Evolutionary conservation across 2,113 vertebrate species (phyloP), one percentile per base, ranked within the genome.

Genomic region (Callipepla californica): DNA sequence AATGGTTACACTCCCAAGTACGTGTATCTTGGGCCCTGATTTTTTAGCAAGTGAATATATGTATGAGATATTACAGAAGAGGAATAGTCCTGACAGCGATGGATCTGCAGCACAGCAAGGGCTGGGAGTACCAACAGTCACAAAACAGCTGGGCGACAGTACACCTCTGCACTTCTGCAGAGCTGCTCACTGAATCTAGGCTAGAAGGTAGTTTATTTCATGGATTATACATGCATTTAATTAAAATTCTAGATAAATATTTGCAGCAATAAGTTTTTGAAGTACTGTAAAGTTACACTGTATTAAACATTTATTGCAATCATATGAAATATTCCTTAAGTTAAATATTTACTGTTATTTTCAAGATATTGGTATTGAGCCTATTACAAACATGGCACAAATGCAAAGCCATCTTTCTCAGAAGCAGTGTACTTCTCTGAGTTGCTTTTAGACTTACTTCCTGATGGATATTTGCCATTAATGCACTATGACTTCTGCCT

Each of bases 281-380:
- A 85, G 87, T 87, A 93, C 70, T 84, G 82, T 65, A 91, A 96
- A 95, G 93, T 94, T 96, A 86, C 87, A 84, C 18, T 84, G 76
- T 80, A 93, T 95, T 94, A 95, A 95, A 93, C 77, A 94, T 96
- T 95, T 93, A 96, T 94, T 92, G 85, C 69, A 73, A 45, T 38
- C 51, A 13, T 75, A 90, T 92, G 85, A 96, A 95, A 91, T 91
- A 91, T 80, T 83, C 79, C 80, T 87, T 23, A 36, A 23, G 76
- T 95, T 95, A 94, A 96, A 96, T 96, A 96, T 96, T 96, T 96
- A 95, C 82, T 68, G 76, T 86, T 94, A 85, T 95, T 95, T 96
- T 84, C 91, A 72, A 94, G 90, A 78, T 95, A 85, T 83, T 93
- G 89, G 61, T 83, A 83, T 42, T 78, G 79, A 94, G 87, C 57